phyloP scores from a whole-genome alignment of 2,797 vertebrate species.

The Clarias platycephalus region DNA sequence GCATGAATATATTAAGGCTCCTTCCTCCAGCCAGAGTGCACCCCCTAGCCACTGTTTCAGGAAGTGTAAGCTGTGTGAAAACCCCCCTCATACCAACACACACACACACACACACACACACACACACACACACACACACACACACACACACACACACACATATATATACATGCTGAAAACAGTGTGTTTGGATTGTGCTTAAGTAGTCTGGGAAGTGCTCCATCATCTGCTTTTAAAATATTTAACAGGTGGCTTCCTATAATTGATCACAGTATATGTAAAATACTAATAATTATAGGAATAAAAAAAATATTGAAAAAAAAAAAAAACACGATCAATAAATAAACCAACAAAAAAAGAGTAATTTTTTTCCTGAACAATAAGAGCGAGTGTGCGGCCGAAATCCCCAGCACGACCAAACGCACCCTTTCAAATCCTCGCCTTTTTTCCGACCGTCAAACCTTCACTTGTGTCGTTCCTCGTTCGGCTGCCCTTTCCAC shows the following conservation, averaged over 20 bases:
- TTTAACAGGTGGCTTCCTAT: not conserved
- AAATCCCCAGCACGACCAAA: not conserved
- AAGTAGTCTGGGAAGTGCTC: not conserved
- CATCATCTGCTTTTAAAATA: slow-evolving; percentile 9
- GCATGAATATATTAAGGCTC: slow-evolving; percentile 76
- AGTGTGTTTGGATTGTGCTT: slow-evolving; percentile 4
- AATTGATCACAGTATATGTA: not conserved
- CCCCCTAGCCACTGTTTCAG: slow-evolving; percentile 63
- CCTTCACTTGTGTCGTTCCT: not conserved
- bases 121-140: slow-evolving; percentile 23
- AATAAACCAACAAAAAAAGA: not conserved
- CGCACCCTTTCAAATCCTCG: not conserved
- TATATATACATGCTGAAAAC: slow-evolving; percentile 8
- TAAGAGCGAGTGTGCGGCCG: not conserved
- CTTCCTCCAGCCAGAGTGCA: slow-evolving; percentile 60
- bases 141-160: slow-evolving; percentile 21
- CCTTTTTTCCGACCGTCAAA: not conserved
- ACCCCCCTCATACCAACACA: slow-evolving; percentile 16
- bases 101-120: slow-evolving; percentile 21
- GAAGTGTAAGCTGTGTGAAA: slow-evolving; percentile 52
- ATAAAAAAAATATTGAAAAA: no score
- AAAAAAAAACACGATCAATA: not conserved
- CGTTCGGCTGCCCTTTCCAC: not conserved
- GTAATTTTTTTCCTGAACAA: not conserved
- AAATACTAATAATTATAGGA: no score